phyloP scores from a whole-genome alignment of 2,113 vertebrate species.

The Recurvirostra avosetta region DNA sequence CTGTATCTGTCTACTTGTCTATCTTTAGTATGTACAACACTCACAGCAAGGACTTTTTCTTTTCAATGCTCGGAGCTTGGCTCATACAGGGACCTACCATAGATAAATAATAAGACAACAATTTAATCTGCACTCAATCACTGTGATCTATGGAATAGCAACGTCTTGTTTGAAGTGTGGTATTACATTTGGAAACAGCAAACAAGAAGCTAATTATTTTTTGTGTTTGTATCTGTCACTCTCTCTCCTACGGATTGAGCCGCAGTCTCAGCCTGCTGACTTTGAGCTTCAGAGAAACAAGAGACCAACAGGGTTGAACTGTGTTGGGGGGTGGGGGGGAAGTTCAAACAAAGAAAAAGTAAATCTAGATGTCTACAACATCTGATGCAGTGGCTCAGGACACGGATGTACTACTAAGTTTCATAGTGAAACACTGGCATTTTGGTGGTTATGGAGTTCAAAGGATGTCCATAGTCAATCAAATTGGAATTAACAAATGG shows the following conservation, averaged over 20 bases:
- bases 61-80: background rate
- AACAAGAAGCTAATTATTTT: constrained; percentile 56
- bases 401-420: background rate
- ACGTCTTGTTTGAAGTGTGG: constrained; percentile 25
- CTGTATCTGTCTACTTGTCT: background rate
- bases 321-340: background rate
- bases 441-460: background rate
- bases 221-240: constrained; percentile 17
- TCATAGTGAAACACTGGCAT: background rate
- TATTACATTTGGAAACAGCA: constrained; percentile 46
- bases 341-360: background rate
- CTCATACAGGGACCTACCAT: background rate
- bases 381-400: background rate
- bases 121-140: constrained; percentile 36
- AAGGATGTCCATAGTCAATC: background rate
- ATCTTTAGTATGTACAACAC: background rate
- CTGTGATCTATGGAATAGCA: background rate
- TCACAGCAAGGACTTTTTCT: background rate
- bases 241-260: background rate
- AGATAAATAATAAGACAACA: constrained; percentile 30
- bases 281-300: background rate
- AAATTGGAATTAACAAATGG: background rate
- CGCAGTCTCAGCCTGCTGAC: background rate
- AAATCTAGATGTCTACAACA: background rate
- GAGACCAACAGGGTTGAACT: background rate